Base-by-base conservation (phyloP, 2,888 invertebrate species). In the Scaptomyza caliginosa region DNA sequence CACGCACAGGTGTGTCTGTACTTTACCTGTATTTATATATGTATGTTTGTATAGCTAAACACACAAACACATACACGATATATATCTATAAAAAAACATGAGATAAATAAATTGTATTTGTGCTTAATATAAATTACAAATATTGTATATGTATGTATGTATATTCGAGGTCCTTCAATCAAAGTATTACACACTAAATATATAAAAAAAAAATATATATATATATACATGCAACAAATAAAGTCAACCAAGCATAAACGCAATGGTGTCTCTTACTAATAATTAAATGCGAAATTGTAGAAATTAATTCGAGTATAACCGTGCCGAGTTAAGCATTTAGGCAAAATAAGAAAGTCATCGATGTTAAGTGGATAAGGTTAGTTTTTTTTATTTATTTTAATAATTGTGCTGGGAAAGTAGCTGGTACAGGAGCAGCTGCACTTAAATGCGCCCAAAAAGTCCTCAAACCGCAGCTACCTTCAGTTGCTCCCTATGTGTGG, bases 101-200 rank as follows among this genome's bases (percentile, higher is more conserved):
- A 52, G 23, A 52, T 48, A 43, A 56, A 62, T 62, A 24, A 64
- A 74, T 76, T 75, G 77, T 81, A 81, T 74, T 80, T 80, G 79
- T 83, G 83, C 77, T 85, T 86, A 72, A 75, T 80, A 85, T 83
- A 59, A 75, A 57, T 50, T 58, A 70, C 56, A 54, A 59, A 69
- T 55, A 64, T 70, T 70, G 57, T 56, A 19, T 19, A 28, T 19
- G 43, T 63, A 67, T 63, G 68, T 68, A 64, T 67, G 51, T 74
- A 58, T 78, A 76, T 82, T 76, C 76, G 74, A 74, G 77, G 77
- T 88, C 89, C 89, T 79, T 77, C 77, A 88, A 81, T 82, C 74
- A 85, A 87, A 87, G 88, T 89, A 87, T 87, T 87, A 87, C 63
- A 76, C 63, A 62, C 42, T 21, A 43, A 62, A 48, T 21, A 43